A percentile compares a stretch with the other conserved stretches of the same genome.
phyloP scores from a whole-genome alignment of 1,140 invertebrate genomes.

The Antheraea pernyi region DNA sequence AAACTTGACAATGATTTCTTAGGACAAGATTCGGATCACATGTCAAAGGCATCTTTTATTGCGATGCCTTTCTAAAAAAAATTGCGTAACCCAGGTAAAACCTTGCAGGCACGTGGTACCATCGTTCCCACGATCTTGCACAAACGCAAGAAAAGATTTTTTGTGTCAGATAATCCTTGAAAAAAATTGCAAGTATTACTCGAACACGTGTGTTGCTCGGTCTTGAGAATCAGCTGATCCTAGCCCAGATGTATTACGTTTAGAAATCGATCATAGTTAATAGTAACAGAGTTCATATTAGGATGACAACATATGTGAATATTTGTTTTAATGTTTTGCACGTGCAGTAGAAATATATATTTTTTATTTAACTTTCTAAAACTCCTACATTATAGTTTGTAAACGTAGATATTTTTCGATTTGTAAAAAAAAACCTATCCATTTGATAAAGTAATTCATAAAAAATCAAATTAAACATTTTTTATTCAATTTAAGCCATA shows the following conservation, averaged over 20 bases:
- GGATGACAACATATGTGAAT: not conserved
- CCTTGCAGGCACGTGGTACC: constrained; percentile 49
- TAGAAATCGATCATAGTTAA: not conserved
- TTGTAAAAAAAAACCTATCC: not conserved
- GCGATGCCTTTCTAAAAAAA: constrained; percentile 24
- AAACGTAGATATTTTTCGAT: not conserved
- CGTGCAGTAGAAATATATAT: not conserved
- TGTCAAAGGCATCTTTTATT: constrained; percentile 4
- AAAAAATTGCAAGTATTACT: constrained; percentile 59
- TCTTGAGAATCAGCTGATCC: constrained; percentile 70
- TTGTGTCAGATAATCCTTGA: constrained; percentile 41
- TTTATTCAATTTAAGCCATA: no score
- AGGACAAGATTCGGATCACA: not conserved
- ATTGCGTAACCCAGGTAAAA: constrained; percentile 48
- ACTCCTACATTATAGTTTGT: not conserved
- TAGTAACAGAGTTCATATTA: constrained; percentile 1
- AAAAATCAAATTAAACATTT: no score
- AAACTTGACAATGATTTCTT: not conserved
- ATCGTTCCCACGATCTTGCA: constrained; percentile 64
- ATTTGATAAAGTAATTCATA: no score
- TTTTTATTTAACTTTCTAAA: not conserved
- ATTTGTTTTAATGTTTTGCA: not conserved
- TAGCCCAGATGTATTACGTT: not conserved
- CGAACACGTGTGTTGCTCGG: constrained; percentile 54
- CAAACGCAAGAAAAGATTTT: constrained; percentile 57